phyloP scores from a whole-genome alignment of 2,113 vertebrate species.

The Sander vitreus region DNA sequence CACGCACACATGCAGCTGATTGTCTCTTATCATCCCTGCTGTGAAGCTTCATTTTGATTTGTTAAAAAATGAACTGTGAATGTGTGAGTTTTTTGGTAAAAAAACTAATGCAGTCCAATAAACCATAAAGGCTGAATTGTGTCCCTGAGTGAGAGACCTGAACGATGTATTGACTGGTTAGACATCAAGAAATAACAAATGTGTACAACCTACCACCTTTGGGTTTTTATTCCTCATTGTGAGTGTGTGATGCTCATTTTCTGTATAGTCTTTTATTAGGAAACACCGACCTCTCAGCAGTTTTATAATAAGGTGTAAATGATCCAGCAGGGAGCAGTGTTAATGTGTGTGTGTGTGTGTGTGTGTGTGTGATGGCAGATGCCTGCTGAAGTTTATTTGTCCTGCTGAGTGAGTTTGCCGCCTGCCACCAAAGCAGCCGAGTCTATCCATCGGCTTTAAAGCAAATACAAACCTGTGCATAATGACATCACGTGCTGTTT shows the following conservation, averaged over 20 bases:
- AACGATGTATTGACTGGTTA: neutral
- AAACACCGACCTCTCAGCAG: neutral
- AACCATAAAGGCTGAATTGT: slow-evolving; percentile 27
- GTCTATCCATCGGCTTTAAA: too few species aligned
- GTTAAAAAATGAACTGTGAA: too few species aligned
- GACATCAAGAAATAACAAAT: neutral
- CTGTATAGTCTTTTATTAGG: neutral
- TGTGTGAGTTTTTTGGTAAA: too few species aligned
- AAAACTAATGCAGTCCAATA: slow-evolving; percentile 20
- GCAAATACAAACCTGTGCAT: too few species aligned
- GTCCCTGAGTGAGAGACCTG: slow-evolving; percentile 23
- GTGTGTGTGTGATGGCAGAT: too few species aligned
- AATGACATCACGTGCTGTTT: too few species aligned
- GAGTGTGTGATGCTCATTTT: neutral
- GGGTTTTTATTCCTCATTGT: neutral
- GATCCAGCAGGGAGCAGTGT: slow-evolving; percentile 20
- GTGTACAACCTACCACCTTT: neutral
- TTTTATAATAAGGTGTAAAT: slow-evolving; percentile 7
- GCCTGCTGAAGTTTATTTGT: too few species aligned
- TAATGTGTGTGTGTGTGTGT: neutral
- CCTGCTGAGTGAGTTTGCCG: too few species aligned
- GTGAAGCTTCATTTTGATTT: slow-evolving; percentile 13
- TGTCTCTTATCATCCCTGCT: slow-evolving; percentile 1
- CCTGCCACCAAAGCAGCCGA: too few species aligned
- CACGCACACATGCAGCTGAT: too few species aligned